Conservation (phyloP, 2,797 vertebrate species). For the Esox lucius region DNA sequence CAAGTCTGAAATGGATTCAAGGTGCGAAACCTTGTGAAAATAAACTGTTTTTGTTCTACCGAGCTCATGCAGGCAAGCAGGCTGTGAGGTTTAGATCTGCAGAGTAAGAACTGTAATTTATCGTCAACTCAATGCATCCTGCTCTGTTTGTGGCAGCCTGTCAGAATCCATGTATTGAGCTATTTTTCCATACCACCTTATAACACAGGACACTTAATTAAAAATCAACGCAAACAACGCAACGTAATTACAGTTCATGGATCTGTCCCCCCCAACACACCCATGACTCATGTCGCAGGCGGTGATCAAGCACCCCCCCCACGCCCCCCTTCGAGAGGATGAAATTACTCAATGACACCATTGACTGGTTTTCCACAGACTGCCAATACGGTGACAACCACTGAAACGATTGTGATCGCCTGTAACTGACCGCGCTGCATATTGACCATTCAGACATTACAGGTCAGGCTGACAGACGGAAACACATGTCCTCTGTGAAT, state of each 20-base stretch:
- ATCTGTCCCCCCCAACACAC: slow-evolving; percentile 29
- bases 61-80: slow-evolving; percentile 44
- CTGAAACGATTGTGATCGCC: slow-evolving; percentile 32
- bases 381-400: slow-evolving; percentile 49
- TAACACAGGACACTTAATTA: slow-evolving; percentile 66
- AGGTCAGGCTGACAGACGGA: background rate
- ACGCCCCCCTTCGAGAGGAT: slow-evolving; percentile 6
- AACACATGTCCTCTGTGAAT: background rate
- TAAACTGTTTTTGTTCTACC: slow-evolving; percentile 39
- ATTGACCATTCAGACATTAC: background rate
- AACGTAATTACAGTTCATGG: slow-evolving; percentile 63
- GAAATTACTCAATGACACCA: slow-evolving; percentile 23
- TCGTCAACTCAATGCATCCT: slow-evolving; percentile 17
- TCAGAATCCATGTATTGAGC: slow-evolving; percentile 45
- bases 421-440: slow-evolving; percentile 36
- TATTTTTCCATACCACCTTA: slow-evolving; percentile 1
- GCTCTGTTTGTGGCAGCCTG: background rate
- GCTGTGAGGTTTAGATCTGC: slow-evolving; percentile 29
- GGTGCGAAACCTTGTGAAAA: background rate
- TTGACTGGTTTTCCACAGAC: slow-evolving; percentile 46
- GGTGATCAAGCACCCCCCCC: background rate
- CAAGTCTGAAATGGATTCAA: background rate
- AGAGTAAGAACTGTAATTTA: slow-evolving; percentile 34
- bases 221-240: slow-evolving; percentile 48
- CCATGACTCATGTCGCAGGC: background rate